Percentiles rank a stretch among this genome's conserved stretches.
phyloP scores from a whole-genome alignment of 2,113 vertebrate genomes.

The Sturnus vulgaris region DNA sequence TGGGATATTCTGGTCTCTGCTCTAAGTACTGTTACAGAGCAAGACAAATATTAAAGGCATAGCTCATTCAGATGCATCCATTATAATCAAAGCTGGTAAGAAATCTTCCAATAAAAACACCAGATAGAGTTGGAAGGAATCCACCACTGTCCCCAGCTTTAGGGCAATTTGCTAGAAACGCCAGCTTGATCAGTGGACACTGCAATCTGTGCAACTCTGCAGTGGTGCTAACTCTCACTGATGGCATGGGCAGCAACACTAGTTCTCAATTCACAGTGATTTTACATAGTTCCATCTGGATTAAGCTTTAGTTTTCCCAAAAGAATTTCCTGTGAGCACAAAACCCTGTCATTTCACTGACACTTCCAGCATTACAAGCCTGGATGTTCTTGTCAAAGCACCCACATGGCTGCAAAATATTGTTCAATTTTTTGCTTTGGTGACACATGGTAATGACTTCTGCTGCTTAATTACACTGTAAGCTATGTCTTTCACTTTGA shows the following conservation, averaged over 20 bases:
- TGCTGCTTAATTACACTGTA: background rate
- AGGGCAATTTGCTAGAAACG: background rate
- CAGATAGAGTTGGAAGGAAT: background rate
- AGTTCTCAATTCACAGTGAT: background rate
- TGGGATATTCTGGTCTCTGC: background rate
- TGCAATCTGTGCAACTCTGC: background rate
- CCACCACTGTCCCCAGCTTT: background rate
- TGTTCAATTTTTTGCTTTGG: background rate
- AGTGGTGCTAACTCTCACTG: background rate
- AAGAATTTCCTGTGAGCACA: background rate
- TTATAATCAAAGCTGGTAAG: background rate
- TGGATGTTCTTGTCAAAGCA: background rate
- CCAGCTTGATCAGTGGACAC: background rate
- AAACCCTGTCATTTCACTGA: background rate
- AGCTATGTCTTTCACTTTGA: background rate
- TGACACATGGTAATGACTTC: background rate
- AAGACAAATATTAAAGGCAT: background rate
- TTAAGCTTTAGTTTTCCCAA: background rate
- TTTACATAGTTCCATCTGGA: background rate
- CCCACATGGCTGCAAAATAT: background rate
- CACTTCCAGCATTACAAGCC: background rate
- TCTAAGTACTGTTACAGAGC: background rate
- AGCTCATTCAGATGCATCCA: background rate
- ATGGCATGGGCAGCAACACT: background rate
- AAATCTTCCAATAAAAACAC: background rate